Evolutionary conservation across 2,888 invertebrate species (phyloP), one percentile per base, ranked within the genome.

Genomic region (Galerucella calmariensis): DNA sequence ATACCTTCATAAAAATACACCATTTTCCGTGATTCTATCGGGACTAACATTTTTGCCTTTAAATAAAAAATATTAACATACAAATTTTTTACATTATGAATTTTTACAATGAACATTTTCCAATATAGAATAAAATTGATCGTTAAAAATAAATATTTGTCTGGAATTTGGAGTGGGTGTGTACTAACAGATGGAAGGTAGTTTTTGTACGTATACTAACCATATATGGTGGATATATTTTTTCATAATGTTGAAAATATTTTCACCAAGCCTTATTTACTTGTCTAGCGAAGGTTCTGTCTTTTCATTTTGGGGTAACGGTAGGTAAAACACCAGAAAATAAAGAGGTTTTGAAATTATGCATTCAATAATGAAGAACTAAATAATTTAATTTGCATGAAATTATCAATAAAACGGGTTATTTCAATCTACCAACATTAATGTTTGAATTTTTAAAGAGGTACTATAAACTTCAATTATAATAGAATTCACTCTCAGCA

Each of bases 221-320:
- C 35, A 65, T 61, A 62, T 73, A 68, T 73, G 77, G 73, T 76
- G 78, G 67, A 76, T 62, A 56, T 58, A 71, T 68, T 62, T 63
- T 65, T 69, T 72, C 65, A 59, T 73, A 77, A 78, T 76, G 79
- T 74, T 69, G 70, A 77, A 75, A 78, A 58, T 65, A 59, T 77
- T 73, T 79, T 78, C 79, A 79, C 79, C 80, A 80, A 79, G 78
- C 79, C 79, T 79, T 81, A 81, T 83, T 83, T 81, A 82, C 81
- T 41, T 75, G 80, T 83, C 84, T 85, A 85, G 84, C 84, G 84
- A 84, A 84, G 82, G 83, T 82, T 79, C 77, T 75, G 72, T 73
- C 67, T 75, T 59, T 66, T 71, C 74, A 70, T 75, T 74, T 74
- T 44, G 66, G 69, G 69, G 69, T 73, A 73, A 65, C 69, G 69